Conservation (phyloP, 2,888 invertebrate species). For the Andrena fulva region DNA sequence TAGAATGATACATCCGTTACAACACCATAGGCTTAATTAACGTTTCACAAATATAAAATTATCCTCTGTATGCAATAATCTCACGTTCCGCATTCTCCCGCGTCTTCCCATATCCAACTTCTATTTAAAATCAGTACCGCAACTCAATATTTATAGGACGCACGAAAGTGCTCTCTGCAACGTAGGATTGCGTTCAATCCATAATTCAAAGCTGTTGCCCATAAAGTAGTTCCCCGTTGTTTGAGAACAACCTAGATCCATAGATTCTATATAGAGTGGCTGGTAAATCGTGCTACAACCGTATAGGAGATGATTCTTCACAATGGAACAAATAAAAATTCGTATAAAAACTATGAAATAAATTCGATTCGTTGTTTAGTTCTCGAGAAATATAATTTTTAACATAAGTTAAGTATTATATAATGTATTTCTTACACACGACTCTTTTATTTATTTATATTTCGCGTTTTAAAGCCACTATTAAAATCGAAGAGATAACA, state of each 20-base stretch:
- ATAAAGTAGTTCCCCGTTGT: not conserved
- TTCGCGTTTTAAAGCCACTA: too few relatives aligned
- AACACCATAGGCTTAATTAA: not conserved
- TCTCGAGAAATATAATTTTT: too few relatives aligned
- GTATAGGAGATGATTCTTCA: too few relatives aligned
- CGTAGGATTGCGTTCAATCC: not conserved
- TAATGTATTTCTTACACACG: too few relatives aligned
- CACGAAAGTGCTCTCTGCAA: not conserved
- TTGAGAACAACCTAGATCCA: not conserved
- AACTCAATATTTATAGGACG: not conserved
- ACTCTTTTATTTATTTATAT: too few relatives aligned
- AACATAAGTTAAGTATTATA: too few relatives aligned
- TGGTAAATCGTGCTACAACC: too few relatives aligned
- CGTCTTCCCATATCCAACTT: not conserved
- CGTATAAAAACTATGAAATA: too few relatives aligned
- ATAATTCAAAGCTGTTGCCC: constrained; percentile 1
- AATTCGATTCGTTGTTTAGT: too few relatives aligned
- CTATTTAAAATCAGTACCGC: not conserved
- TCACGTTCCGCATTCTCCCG: not conserved
- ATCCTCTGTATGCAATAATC: not conserved
- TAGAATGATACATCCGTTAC: too few relatives aligned
- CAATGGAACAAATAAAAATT: too few relatives aligned
- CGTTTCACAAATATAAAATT: not conserved
- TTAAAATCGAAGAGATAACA: too few relatives aligned
- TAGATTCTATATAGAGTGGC: not conserved